Base-by-base conservation (phyloP, 1,140 invertebrate genomes). In the Drosophila gunungcola region DNA sequence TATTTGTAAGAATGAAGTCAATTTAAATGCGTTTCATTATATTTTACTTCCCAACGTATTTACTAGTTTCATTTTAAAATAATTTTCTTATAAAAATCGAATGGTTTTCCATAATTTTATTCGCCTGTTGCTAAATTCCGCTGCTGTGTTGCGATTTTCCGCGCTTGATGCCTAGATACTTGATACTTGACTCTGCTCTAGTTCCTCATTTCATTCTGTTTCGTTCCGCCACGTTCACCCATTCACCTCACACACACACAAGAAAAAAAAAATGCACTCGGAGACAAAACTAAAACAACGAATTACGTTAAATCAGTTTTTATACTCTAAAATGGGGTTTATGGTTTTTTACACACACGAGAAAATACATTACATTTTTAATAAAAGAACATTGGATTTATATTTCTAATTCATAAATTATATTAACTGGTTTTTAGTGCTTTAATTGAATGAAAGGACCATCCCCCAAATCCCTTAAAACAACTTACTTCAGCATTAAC, bases 231-330 rank as follows among this genome's bases (percentile, higher is more conserved):
- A 69, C 27, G 29, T 52, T 51, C 46, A 29, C 25, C 46, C 36
- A 39, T 34, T 51, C 43, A 16, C 45, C 54, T 54, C 32, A 13
- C 55, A 29, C 16, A 29, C 43, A 16, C 21, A 11, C 48, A 43
- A 27, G 29, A n/a, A 13, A 9, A 53, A 42, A n/a, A 13, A 9
- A 53, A 34, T 25, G 54, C 27, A 62, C 38, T 42, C 16, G 41
- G 38, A 67, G 67, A 57, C 51, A 72, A 80, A 80, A 80, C 72
- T 72, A 76, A 76, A 76, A 75, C 78, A 80, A 80, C 54, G 68
- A 64, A 80, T 80, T 80, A 76, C 78, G 72, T 60, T 76, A 75
- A 80, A 80, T 80, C 78, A 80, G 78, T 76, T 76, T 65, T 52
- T 3, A 36, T 52, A 67, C 64, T 9, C 62, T 64, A 7, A 21